Evolutionary conservation across 2,797 vertebrate species (phyloP), one percentile per base, ranked within the genome.

Genomic region (Enteromius anoplus): DNA sequence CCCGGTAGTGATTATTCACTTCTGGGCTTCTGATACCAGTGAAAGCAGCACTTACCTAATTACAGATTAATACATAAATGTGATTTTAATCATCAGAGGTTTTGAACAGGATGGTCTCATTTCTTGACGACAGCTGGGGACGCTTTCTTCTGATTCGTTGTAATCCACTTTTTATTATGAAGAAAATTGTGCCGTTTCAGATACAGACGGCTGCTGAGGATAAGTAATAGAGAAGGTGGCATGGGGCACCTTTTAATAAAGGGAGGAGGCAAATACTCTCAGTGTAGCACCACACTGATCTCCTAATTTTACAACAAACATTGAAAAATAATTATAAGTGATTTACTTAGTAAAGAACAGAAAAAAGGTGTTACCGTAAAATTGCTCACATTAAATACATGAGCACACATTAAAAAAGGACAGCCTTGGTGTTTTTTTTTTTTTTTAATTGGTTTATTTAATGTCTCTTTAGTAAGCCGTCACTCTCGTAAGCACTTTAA

Each of bases 161-260:
- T 99, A 99, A 99, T 99, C 98, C 98, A 98, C 93, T 97, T 98
- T 99, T 99, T 98, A 99, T 98, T 99, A 98, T 98, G 95, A 95
- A 96, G 95, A 95, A 97, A 97, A 95, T 95, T 95, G 94, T 93
- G 94, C 92, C 89, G 94, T 96, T 96, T 95, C 93, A 94, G 93
- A 92, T 93, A 94, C 95, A 91, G 93, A 94, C 92, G 95, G 96
- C 80, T 85, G 80, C 80, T 65, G 71, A 83, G 80, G 58, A 72
- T 49, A 47, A 37, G 72, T 77, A 78, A 75, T 70, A 72, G 77
- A 60, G 71, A 76, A 42, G 66, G 83, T 78, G 78, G 71, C 77
- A 85, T 71, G 80, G 55, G 80, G 71, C 68, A 81, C 45, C 71
- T 84, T 79, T 81, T 86, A 84, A 84, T 85, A 75, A 86, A 87